Conservation (phyloP, 2,797 vertebrate species). For the Taeniopygia guttata region DNA sequence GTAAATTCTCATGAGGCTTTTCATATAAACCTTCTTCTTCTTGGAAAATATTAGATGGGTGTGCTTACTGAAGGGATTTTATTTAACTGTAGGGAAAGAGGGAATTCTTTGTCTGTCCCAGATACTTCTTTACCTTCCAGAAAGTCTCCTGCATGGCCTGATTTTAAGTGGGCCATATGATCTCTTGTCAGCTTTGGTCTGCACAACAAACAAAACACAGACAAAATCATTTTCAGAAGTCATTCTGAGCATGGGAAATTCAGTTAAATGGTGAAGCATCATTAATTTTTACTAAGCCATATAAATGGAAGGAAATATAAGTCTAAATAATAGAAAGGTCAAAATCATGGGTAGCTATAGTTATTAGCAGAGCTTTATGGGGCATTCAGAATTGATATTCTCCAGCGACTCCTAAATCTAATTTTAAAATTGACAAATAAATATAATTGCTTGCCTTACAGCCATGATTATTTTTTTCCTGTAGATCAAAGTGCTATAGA, state of each 20-base stretch:
- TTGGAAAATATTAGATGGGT: neutral
- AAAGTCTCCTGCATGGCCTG: neutral
- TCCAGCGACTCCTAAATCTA: neutral
- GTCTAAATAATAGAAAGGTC: conserved; percentile 32
- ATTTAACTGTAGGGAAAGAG: neutral
- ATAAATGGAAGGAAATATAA: conserved; percentile 10
- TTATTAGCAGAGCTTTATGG: conserved; percentile 36
- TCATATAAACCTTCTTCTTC: neutral
- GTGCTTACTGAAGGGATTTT: neutral
- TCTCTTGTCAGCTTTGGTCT: neutral
- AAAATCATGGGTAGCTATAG: neutral
- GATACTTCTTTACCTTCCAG: neutral
- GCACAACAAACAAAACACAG: neutral
- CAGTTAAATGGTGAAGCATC: neutral
- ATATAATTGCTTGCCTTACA: neutral
- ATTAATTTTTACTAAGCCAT: conserved; percentile 35
- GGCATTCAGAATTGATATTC: conserved; percentile 8
- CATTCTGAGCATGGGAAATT: neutral
- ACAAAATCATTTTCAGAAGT: neutral
- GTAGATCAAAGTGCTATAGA: neutral
- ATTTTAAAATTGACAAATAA: conserved; percentile 42
- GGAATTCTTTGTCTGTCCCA: neutral
- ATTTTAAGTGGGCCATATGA: neutral
- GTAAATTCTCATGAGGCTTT: conserved; percentile 6
- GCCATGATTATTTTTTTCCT: neutral